phyloP scores from a whole-genome alignment of 2,113 vertebrate genomes.

The Rhinoderma darwinii region DNA sequence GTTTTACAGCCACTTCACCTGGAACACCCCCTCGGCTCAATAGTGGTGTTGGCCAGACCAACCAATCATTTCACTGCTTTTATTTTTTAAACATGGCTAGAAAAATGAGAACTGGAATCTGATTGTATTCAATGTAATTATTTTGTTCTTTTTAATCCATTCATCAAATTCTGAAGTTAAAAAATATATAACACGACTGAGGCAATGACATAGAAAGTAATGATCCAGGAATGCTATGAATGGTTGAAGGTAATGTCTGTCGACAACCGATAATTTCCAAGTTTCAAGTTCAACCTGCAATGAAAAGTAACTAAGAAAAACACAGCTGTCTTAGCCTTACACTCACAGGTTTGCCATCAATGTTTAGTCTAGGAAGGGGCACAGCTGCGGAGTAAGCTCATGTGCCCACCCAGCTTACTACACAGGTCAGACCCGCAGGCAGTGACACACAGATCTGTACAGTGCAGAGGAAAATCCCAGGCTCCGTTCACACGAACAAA shows the following conservation, averaged over 20 bases:
- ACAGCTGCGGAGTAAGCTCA: constrained; percentile 52
- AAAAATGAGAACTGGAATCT: background rate
- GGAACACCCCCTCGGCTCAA: no score
- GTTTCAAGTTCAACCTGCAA: constrained; percentile 45
- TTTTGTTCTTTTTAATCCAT: background rate
- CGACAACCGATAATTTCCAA: constrained; percentile 36
- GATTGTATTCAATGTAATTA: no score
- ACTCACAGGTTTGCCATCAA: background rate
- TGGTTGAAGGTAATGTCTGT: constrained; percentile 60
- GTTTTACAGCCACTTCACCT: no score
- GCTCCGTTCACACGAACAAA: background rate
- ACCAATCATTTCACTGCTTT: no score
- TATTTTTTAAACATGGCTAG: background rate
- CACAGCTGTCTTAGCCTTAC: constrained; percentile 50
- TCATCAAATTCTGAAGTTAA: background rate
- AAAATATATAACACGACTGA: background rate
- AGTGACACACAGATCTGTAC: background rate
- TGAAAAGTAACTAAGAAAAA: constrained; percentile 44
- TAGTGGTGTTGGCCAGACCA: no score
- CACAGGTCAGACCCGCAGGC: background rate
- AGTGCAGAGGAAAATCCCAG: background rate
- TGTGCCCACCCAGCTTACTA: constrained; percentile 23
- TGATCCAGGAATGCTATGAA: constrained; percentile 65
- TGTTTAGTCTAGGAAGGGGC: constrained; percentile 54
- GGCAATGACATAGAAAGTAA: constrained; percentile 11